Conservation (phyloP, 2,888 invertebrate species). For the Limnephilus lunatus region DNA sequence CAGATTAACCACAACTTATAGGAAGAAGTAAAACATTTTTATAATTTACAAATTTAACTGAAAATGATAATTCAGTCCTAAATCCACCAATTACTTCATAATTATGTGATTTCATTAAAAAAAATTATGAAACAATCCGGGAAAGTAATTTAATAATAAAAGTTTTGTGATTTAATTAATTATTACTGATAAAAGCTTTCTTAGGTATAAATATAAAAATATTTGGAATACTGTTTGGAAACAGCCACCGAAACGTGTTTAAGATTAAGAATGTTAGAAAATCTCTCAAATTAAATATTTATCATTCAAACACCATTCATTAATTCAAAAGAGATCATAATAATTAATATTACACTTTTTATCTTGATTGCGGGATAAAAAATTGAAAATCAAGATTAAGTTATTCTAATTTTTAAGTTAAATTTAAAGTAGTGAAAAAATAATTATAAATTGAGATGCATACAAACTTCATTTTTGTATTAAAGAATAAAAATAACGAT, state of each 20-base stretch:
- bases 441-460: background rate
- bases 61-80: background rate
- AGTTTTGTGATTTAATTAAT: background rate
- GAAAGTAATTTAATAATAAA: background rate
- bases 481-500: background rate
- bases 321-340: slow-evolving; percentile 10
- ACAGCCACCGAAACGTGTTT: background rate
- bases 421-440: background rate
- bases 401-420: background rate
- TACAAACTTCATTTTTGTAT: background rate
- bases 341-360: background rate
- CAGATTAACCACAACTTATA: background rate
- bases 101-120: no score
- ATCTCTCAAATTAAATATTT: background rate
- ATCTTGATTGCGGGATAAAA: background rate
- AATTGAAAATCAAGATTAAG: background rate
- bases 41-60: background rate
- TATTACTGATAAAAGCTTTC: background rate
- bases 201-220: background rate
- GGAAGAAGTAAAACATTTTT: background rate
- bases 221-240: background rate
- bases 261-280: background rate
- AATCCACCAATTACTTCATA: background rate
- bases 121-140: background rate
- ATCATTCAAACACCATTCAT: background rate